These are phyloP conservation scores for Arion vulgaris DNA, from an alignment of 1,140 invertebrate genomes.

Conservation along the genomic window DNA sequence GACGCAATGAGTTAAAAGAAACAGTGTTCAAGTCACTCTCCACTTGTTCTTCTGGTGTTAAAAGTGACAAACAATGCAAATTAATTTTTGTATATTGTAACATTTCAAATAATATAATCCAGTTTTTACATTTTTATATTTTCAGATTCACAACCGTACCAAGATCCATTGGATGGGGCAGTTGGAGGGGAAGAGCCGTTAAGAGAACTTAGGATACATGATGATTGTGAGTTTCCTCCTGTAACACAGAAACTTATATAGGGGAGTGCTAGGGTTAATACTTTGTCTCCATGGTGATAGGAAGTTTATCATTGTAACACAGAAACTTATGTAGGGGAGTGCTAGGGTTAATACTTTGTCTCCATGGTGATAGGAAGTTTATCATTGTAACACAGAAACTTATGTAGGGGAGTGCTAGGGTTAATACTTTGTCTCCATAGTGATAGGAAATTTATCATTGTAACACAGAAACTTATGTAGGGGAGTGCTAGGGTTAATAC, in stretches of 20 bases:
- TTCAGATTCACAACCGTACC: constrained; percentile 85
- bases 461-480: constrained; percentile 77
- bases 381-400: constrained; percentile 82
- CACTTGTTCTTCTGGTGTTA: too few relatives aligned
- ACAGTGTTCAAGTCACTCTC: too few relatives aligned
- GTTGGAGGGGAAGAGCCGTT: constrained; percentile 72
- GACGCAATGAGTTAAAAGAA: too few relatives aligned
- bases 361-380: constrained; percentile 87
- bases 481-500: neutral
- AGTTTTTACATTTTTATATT: constrained; percentile 41
- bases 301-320: constrained; percentile 87
- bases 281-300: constrained; percentile 83
- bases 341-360: too few relatives aligned
- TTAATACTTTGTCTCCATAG: constrained; percentile 77
- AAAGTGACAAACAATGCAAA: too few relatives aligned
- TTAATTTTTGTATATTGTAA: too few relatives aligned
- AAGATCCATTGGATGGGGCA: constrained; percentile 64
- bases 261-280: neutral
- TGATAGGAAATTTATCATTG: constrained; percentile 87
- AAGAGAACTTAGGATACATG: constrained; percentile 80
- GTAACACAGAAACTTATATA: constrained; percentile 78
- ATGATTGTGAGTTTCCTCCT: constrained; percentile 88
- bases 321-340: constrained; percentile 70
- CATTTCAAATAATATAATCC: too few relatives aligned
- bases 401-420: neutral